Evolutionary conservation across 2,888 invertebrate genomes (phyloP).

Genomic region (Campoletis raptor): DNA sequence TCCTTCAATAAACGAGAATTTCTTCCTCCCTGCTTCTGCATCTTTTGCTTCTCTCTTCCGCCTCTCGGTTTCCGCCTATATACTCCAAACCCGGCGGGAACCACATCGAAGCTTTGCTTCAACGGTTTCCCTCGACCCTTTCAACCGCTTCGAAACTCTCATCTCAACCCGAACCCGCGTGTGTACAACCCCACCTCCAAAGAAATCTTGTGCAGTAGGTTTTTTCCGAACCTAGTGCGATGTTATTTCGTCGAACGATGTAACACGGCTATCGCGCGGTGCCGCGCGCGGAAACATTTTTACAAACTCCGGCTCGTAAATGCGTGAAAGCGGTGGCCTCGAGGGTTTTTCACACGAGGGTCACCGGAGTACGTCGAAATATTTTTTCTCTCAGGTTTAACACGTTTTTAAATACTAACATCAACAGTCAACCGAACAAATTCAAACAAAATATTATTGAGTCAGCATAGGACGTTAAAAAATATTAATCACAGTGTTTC

Average conservation of each 20-base stretch:
- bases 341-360: background rate
- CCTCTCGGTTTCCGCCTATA: conserved; percentile 17
- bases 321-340: conserved; percentile 1
- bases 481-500: background rate
- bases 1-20: conserved; percentile 60
- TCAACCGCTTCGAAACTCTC: conserved; percentile 62
- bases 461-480: background rate
- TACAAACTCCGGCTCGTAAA: conserved; percentile 4
- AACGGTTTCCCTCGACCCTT: conserved; percentile 47
- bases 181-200: conserved; percentile 14
- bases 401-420: background rate
- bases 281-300: conserved; percentile 11
- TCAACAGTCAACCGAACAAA: background rate
- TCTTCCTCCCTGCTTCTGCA: conserved; percentile 36
- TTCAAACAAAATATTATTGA: background rate
- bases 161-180: conserved; percentile 56
- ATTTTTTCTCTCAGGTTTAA: background rate
- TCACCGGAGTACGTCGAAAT: background rate
- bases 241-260: conserved; percentile 50
- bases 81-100: conserved; percentile 6
- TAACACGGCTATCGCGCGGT: conserved; percentile 20
- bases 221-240: conserved; percentile 3
- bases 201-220: background rate
- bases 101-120: conserved; percentile 50
- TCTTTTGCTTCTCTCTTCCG: background rate